phyloP scores from a whole-genome alignment of 2,888 invertebrate genomes.

The Diloba caeruleocephala region DNA sequence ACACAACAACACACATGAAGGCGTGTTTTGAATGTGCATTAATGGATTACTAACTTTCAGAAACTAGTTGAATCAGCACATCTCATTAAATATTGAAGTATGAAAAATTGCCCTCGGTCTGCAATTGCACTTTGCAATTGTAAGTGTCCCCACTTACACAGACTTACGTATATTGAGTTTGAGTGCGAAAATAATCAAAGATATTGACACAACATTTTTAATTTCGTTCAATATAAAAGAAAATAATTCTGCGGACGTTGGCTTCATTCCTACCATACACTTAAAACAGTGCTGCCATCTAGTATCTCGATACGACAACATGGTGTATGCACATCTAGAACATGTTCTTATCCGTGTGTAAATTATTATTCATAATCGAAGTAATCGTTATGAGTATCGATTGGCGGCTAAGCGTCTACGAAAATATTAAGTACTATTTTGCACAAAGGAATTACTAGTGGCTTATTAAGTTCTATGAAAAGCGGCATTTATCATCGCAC shows the following conservation, averaged over 20 bases:
- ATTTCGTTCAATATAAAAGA: background rate
- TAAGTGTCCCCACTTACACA: too few relatives aligned
- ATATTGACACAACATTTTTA: too few relatives aligned
- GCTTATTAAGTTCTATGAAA: slow-evolving; percentile 40
- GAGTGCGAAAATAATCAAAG: too few relatives aligned
- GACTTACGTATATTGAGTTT: too few relatives aligned
- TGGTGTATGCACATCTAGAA: slow-evolving; percentile 32
- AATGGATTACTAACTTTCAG: too few relatives aligned
- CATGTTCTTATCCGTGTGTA: slow-evolving; percentile 26
- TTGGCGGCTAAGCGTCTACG: slow-evolving; percentile 36
- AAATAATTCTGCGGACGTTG: too few relatives aligned
- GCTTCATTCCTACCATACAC: background rate
- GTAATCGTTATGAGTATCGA: slow-evolving; percentile 47
- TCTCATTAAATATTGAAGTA: too few relatives aligned
- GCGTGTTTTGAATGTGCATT: too few relatives aligned
- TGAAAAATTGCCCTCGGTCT: too few relatives aligned
- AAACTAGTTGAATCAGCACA: too few relatives aligned
- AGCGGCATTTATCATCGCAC: slow-evolving; percentile 11
- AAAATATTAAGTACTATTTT: slow-evolving; percentile 39
- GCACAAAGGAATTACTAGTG: slow-evolving; percentile 40
- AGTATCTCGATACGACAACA: slow-evolving; percentile 12
- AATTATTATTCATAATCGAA: slow-evolving; percentile 51
- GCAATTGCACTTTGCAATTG: too few relatives aligned
- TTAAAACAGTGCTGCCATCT: slow-evolving; percentile 51
- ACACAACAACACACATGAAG: too few relatives aligned